Base-by-base conservation (phyloP, 2,113 vertebrate species). In the Eulacestoma nigropectus region DNA sequence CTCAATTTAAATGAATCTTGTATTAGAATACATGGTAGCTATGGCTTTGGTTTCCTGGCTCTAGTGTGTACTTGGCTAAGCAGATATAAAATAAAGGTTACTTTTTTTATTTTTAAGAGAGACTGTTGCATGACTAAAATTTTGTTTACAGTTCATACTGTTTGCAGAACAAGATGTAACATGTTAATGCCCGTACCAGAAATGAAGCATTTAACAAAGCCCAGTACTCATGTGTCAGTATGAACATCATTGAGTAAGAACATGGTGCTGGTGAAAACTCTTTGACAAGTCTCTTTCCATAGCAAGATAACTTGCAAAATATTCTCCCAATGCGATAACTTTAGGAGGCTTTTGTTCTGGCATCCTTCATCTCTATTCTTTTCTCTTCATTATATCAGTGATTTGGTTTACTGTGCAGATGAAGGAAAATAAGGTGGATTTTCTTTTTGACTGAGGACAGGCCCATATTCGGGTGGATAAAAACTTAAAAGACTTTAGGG, bases 171-270 rank as follows among this genome's bases (percentile, higher is more conserved):
- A 65, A n/a, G 33, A 64, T 67, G n/a, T 75, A 8, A 29, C 19
- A 4, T 68, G 37, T 19, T 64, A n/a, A 41, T 83, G 16, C 20
- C 29, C 53, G 7, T 63, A 41, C 20, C 14, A 46, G 46, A 88
- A 86, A 18, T 33, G 11, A 35, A 33, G 6, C 13, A 16, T 64
- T 89, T 47, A 57, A 59, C 41, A 83, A 47, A 49, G 1, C 3
- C 6, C 9, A 30, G 3, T 8, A 32, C 4, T 50, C 1, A 32
- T 2, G 5, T 56, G 37, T 53, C 0, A 1, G 20, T 74, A 47
- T 22, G 23, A 55, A 12, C 16, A 23, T 62, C 7, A 15, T 4
- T 30, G 47, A 65, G 9, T n/a, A 46, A 35, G 25, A 90, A 20
- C 2, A 4, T 10, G 4, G 14, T 80, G 26, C 33, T 90, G 35